These are phyloP conservation scores for Oncorhynchus mykiss DNA, from an alignment of 2,113 vertebrate genomes.

Conservation along the genomic window DNA sequence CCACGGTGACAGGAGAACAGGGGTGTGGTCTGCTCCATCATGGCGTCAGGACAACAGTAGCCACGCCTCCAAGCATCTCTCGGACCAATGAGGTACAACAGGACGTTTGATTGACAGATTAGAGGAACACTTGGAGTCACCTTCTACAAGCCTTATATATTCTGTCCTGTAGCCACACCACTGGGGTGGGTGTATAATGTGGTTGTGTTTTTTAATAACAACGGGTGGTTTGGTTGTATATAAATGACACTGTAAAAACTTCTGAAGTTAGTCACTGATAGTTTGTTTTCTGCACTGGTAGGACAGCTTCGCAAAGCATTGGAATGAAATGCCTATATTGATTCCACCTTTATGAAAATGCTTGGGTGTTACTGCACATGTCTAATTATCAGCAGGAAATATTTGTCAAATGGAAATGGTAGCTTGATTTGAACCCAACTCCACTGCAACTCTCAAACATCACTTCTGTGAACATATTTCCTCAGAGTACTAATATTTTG, in stretches of 20 bases:
- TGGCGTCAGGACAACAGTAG: slow-evolving; percentile 1
- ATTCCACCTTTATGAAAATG: slow-evolving; percentile 70
- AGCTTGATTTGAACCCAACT: slow-evolving; percentile 83
- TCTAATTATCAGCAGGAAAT: too few relatives aligned
- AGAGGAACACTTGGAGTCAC: slow-evolving; percentile 79
- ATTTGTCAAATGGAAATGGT: slow-evolving; percentile 61
- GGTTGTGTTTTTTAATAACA: slow-evolving; percentile 81
- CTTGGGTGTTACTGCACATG: slow-evolving; percentile 72
- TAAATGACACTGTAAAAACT: slow-evolving; percentile 90
- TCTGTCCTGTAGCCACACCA: slow-evolving; percentile 82
- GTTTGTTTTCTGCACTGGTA: slow-evolving; percentile 87
- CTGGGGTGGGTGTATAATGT: slow-evolving; percentile 80
- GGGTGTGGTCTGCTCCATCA: slow-evolving; percentile 35
- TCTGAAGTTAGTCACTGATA: slow-evolving; percentile 66
- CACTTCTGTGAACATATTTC: slow-evolving; percentile 23
- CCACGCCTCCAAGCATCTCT: slow-evolving; percentile 61
- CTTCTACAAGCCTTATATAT: slow-evolving; percentile 86
- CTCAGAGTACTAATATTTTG: slow-evolving; percentile 90
- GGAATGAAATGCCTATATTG: slow-evolving; percentile 56
- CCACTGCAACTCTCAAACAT: slow-evolving; percentile 19
- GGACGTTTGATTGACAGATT: slow-evolving; percentile 64
- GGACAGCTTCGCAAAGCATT: slow-evolving; percentile 13
- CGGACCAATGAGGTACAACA: slow-evolving; percentile 73
- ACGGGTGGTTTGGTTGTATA: slow-evolving; percentile 92
- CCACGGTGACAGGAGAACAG: slow-evolving; percentile 59